Base-by-base conservation (phyloP, 2,113 vertebrate genomes). In the Psammodynastes pulverulentus region DNA sequence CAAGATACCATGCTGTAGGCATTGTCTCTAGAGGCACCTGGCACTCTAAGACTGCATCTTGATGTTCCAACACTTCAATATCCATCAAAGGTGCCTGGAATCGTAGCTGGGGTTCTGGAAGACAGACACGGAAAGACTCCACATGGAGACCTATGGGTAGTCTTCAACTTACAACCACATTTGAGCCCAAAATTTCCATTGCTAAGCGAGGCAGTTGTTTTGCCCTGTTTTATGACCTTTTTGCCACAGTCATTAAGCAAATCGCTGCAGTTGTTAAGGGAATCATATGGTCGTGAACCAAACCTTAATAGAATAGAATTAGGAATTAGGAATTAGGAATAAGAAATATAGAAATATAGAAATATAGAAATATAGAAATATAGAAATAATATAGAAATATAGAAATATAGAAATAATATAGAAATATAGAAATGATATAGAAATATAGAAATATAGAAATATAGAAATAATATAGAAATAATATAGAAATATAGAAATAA, bases 1-100 rank as follows among this genome's bases (percentile, higher is more conserved):
- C 99, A 51, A 99, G 97, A 97, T 98, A 99, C 99, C 99, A 99
- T 52, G 98, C 97, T 0, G 99, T 99, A 87, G 98, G 97, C 85
- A 99, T 98, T 43, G 98, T 98, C 94, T 98, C 98, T 94, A 98
- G 97, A 0, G 99, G 99, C 39, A 99, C 99, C 96, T 99, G 98
- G 95, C 99, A 99, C 96, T 99, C 99, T 53, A 99, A 97, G 94
- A 99, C 96, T 0, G 97, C 99, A 2, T 98, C 98, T 92, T 99
- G 98, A 5, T 97, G 95, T 95, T 99, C 99, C 21, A 97, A 98
- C 72, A 99, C 99, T 95, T 99, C 98, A 49, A 99, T 97, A 0
- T 99, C 99, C 56, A 97, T 98, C 91, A 99, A 97, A 34, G 98
- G 99, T 94, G 98, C 97, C 24, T 98, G 98, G 97, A 99, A 99